A percentile compares a stretch with the other conserved stretches of the same genome.
Evolutionary conservation across 2,797 vertebrate genomes (phyloP).

Genomic region (Rhinichthys osculus): DNA sequence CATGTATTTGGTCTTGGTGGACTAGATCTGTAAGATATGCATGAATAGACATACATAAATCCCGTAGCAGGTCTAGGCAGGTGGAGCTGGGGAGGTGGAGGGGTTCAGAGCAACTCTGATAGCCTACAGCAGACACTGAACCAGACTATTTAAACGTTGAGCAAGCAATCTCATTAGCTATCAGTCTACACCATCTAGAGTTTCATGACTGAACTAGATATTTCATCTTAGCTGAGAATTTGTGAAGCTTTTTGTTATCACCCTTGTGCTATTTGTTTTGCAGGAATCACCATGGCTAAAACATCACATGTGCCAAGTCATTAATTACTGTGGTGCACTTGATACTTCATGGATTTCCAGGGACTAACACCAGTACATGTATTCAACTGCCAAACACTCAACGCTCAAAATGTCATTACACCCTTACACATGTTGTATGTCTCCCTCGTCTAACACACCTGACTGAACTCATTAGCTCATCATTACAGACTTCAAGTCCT

Average conservation of each 20-base stretch:
- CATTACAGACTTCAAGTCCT: neutral
- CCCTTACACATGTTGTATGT: neutral
- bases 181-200: neutral
- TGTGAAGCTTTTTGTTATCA: neutral
- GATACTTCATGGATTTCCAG: neutral
- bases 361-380: neutral
- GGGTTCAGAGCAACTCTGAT: neutral
- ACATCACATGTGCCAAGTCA: neutral
- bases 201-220: neutral
- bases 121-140: neutral
- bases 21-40: neutral
- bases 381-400: neutral
- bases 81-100: neutral
- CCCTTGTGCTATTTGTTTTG: neutral
- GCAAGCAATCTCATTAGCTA: neutral
- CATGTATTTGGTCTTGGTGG: neutral
- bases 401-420: neutral
- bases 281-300: neutral
- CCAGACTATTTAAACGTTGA: neutral
- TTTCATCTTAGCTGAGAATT: neutral
- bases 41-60: neutral
- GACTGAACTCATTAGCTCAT: neutral
- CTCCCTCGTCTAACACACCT: neutral
- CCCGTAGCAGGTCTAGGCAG: neutral
- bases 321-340: conserved; percentile 1